phyloP scores from a whole-genome alignment of 92 coral and sea anemone genomes.

The Actinernus sp. region DNA sequence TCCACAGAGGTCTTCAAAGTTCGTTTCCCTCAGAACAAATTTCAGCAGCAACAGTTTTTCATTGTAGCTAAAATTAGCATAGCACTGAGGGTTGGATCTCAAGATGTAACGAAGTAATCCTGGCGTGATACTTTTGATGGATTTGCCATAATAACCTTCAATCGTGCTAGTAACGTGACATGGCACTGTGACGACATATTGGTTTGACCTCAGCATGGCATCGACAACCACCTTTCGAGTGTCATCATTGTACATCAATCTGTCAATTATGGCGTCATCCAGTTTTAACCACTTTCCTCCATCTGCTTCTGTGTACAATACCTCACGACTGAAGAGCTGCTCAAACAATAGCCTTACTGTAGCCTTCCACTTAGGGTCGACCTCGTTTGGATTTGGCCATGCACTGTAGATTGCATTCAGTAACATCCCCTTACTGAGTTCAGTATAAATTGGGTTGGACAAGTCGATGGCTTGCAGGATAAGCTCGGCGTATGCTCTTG shows the following conservation, averaged over 20 bases:
- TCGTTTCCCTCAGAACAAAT: constrained; percentile 61
- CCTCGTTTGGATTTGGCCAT: constrained; percentile 64
- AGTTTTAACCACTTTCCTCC: constrained; percentile 75
- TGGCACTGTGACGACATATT: constrained; percentile 65
- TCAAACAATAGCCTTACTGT: constrained; percentile 20
- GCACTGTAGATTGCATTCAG: constrained; percentile 50
- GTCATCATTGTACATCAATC: constrained; percentile 1
- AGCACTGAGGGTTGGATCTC: constrained; percentile 19
- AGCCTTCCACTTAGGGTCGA: constrained; percentile 65
- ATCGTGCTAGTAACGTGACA: constrained; percentile 41
- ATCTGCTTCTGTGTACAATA: constrained; percentile 43
- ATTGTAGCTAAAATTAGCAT: constrained; percentile 3
- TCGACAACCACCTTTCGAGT: constrained; percentile 10
- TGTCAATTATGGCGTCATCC: constrained; percentile 41
- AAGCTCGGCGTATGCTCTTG: constrained; percentile 71
- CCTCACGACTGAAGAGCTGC: constrained; percentile 6
- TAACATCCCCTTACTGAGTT: not conserved
- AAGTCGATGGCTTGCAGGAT: constrained; percentile 11
- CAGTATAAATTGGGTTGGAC: not conserved
- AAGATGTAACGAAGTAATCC: constrained; percentile 42
- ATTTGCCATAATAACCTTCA: not conserved
- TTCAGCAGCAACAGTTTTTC: constrained; percentile 66
- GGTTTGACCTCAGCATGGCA: constrained; percentile 17
- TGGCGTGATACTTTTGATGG: constrained; percentile 51
- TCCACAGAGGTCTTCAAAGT: constrained; percentile 45